Conservation (phyloP, 2,888 invertebrate genomes). For the Celastrina argiolus region DNA sequence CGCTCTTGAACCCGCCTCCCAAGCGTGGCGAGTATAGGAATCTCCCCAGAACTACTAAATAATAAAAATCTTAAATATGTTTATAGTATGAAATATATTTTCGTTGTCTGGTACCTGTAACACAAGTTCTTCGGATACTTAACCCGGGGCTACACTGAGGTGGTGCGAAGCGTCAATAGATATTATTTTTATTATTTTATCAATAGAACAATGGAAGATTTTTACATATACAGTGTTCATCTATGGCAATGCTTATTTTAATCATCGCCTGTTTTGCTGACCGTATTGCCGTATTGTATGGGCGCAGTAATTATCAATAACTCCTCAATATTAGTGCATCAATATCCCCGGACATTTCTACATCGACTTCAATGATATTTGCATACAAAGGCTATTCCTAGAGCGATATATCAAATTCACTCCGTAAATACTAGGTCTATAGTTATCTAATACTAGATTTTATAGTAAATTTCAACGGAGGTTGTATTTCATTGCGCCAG, state of each 20-base stretch:
- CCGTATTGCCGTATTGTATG: not conserved
- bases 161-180: no score
- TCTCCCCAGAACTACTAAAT: no score
- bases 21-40: no score
- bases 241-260: not conserved
- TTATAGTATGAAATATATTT: no score
- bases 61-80: no score
- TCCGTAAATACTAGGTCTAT: not conserved
- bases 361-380: not conserved
- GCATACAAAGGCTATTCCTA: not conserved
- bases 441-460: not conserved
- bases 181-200: no score
- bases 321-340: constrained; percentile 1
- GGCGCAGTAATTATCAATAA: not conserved
- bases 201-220: no score
- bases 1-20: no score
- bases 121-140: no score
- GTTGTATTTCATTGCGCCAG: no score
- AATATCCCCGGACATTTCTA: not conserved
- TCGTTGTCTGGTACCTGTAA: no score
- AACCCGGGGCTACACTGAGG: no score
- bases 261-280: not conserved
- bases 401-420: not conserved
- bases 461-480: not conserved
- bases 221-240: not conserved